These are phyloP conservation scores for Catamblyrhynchus diadema DNA, from an alignment of 2,797 vertebrate species.

Conservation along the genomic window DNA sequence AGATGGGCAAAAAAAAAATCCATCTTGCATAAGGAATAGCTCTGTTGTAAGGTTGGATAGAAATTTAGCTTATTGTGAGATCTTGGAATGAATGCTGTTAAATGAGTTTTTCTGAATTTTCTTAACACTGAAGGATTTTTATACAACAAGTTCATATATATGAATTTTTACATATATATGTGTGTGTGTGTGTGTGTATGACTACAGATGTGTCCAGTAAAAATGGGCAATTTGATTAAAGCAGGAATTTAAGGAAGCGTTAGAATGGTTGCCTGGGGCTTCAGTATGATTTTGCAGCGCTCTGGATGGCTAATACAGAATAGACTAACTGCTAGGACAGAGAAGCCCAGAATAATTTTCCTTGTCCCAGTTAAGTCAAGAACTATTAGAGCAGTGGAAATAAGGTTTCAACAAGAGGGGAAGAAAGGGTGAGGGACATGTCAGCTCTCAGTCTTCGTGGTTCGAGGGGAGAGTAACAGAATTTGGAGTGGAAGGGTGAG, in stretches of 20 bases:
- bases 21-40: neutral
- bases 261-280: conserved; percentile 25
- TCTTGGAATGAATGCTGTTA: neutral
- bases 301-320: conserved; percentile 37
- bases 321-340: conserved; percentile 26
- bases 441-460: conserved; percentile 22
- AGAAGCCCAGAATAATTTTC: conserved; percentile 61
- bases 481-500: neutral
- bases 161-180: neutral
- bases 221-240: neutral
- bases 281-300: neutral
- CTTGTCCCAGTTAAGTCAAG: conserved; percentile 70
- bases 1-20: neutral
- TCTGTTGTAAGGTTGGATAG: neutral
- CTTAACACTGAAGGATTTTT: neutral
- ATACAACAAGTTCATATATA: neutral
- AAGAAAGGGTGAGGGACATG: neutral
- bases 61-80: neutral
- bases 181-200: neutral
- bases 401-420: conserved; percentile 27
- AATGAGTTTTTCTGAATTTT: neutral
- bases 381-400: conserved; percentile 57
- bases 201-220: neutral
- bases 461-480: neutral
- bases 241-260: neutral